A percentile compares a stretch with the other conserved stretches of the same genome.
Evolutionary conservation across 2,888 invertebrate species (phyloP).

Genomic region (Anorthoa munda): DNA sequence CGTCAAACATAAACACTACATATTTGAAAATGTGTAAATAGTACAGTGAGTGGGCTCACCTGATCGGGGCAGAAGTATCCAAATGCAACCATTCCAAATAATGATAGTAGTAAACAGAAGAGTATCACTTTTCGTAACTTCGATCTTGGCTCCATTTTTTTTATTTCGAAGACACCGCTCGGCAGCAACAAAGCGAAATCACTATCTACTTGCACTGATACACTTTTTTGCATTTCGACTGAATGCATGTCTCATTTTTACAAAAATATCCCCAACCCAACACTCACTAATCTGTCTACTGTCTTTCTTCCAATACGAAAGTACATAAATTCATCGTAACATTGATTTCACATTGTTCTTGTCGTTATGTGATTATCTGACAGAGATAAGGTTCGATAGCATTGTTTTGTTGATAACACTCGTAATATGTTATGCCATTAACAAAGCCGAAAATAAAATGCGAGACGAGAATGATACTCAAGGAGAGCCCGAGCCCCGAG

Average conservation of each 20-base stretch:
- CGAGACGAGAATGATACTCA: slow-evolving; percentile 57
- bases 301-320: slow-evolving; percentile 67
- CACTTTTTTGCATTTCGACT: slow-evolving; percentile 93
- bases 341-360: slow-evolving; percentile 73
- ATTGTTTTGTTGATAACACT: slow-evolving; percentile 79
- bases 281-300: slow-evolving; percentile 77
- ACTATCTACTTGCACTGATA: slow-evolving; percentile 96
- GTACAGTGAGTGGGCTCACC: slow-evolving; percentile 85
- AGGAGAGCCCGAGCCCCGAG: slow-evolving; percentile 61
- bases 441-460: slow-evolving; percentile 78
- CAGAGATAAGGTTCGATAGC: slow-evolving; percentile 75
- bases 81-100: slow-evolving; percentile 96
- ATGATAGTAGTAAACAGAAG: slow-evolving; percentile 95
- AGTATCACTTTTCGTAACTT: slow-evolving; percentile 95
- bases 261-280: slow-evolving; percentile 79
- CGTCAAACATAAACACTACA: slow-evolving; percentile 46
- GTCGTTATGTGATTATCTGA: slow-evolving; percentile 73
- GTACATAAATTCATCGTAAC: slow-evolving; percentile 69
- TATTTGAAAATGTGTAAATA: neutral
- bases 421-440: slow-evolving; percentile 74
- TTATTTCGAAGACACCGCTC: slow-evolving; percentile 95
- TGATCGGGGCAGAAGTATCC: slow-evolving; percentile 97
- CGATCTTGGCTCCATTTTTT: slow-evolving; percentile 96
- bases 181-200: slow-evolving; percentile 95
- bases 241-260: slow-evolving; percentile 91